phyloP scores from a whole-genome alignment of 2,113 vertebrate genomes.

The Notothenia coriiceps region DNA sequence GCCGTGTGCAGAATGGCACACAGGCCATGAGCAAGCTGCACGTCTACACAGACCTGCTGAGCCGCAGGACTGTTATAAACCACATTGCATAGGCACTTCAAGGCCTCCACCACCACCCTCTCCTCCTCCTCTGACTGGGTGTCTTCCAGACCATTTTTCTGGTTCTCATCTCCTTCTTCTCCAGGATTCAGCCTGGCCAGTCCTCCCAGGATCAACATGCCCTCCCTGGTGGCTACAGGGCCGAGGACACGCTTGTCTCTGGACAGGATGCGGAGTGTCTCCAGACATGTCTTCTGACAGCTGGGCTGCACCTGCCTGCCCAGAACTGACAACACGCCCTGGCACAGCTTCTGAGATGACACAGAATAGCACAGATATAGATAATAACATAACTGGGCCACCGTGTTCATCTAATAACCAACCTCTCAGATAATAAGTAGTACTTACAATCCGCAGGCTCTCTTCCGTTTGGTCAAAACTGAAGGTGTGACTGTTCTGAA shows the following conservation, averaged over 20 bases:
- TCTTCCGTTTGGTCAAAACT: conserved; percentile 92
- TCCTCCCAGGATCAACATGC: conserved; percentile 90
- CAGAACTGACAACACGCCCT: conserved; percentile 89
- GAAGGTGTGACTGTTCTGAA: conserved; percentile 92
- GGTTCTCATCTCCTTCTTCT: conserved; percentile 34
- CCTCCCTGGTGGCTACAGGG: conserved; percentile 92
- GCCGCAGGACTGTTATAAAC: conserved; percentile 94
- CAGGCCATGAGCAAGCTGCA: conserved; percentile 90
- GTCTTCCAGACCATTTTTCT: conserved; percentile 59
- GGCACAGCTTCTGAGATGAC: conserved; percentile 89
- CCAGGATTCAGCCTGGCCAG: conserved; percentile 84
- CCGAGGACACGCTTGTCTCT: conserved; percentile 94
- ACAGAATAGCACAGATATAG: background rate
- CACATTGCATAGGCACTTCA: conserved; percentile 98
- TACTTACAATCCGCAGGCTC: conserved; percentile 91
- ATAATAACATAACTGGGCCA: background rate
- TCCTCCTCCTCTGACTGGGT: conserved; percentile 86
- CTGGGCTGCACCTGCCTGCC: conserved; percentile 85
- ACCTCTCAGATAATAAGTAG: background rate
- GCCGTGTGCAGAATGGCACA: conserved; percentile 87
- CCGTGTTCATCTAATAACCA: background rate
- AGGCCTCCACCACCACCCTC: conserved; percentile 93
- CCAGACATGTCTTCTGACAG: conserved; percentile 92
- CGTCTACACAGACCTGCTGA: conserved; percentile 93
- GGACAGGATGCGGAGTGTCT: conserved; percentile 95